Base-by-base conservation (phyloP, 2,113 vertebrate genomes). In the Phalacrocorax pelagicus region DNA sequence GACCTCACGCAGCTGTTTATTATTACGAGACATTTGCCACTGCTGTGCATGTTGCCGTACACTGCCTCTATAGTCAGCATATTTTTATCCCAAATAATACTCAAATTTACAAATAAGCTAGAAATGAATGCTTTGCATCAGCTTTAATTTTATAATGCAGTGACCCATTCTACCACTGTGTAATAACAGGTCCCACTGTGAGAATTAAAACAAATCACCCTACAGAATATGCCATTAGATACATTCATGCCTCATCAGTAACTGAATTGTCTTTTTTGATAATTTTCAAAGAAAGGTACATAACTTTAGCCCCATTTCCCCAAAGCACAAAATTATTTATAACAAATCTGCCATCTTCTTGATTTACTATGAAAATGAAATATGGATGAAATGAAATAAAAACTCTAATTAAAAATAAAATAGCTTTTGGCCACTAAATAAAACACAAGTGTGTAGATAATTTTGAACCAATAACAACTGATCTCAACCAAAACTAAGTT, bases 181-280 rank as follows among this genome's bases (percentile, higher is more conserved):
- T 98, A 99, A 99, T 99, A 98, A 98, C 97, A 95, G 98, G 98
- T 99, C 98, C 98, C 99, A 97, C 94, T 98, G 98, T 98, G 99
- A 98, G 98, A 99, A 99, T 99, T 99, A 99, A 98, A 99, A 99
- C 99, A 98, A 99, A 99, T 99, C 98, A 98, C 97, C 97, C 98
- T 97, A 98, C 98, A 98, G 97, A 98, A 98, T 97, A 98, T 96
- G 94, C 98, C 97, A 97, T 98, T 97, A 98, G 96, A 98, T 98
- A 97, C 97, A 98, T 98, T 98, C 98, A 99, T 98, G 98, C 99
- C 98, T 99, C 99, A 99, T 99, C 99, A 98, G 98, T 98, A 98
- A 98, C 97, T 72, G 98, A 98, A 98, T 98, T 98, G 98, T 99
- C 97, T 98, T 98, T 98, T 98, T 98, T 97, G 98, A 98, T 97